Conservation (phyloP, 2,113 vertebrate genomes). For the Columba livia region DNA sequence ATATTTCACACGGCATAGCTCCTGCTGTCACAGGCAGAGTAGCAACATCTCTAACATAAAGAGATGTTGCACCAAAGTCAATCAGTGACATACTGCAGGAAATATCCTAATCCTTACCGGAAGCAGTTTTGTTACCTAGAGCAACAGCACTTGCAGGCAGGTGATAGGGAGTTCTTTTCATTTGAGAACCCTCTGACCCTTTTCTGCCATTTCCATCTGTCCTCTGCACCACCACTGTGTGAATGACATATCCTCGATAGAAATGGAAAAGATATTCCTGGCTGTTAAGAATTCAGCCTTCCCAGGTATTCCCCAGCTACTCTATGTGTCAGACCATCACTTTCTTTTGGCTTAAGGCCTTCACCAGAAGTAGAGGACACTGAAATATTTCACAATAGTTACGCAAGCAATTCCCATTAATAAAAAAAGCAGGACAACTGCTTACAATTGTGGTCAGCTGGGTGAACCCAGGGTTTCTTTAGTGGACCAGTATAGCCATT, state of each 20-base stretch:
- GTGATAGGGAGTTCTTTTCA: background rate
- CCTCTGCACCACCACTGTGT: accelerated
- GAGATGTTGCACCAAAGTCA: background rate
- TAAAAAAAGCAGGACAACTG: background rate
- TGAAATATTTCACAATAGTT: background rate
- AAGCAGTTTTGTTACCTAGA: background rate
- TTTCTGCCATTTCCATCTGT: background rate
- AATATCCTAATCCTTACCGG: background rate
- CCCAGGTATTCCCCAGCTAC: background rate
- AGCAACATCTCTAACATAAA: background rate
- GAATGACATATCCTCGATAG: background rate
- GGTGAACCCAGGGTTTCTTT: background rate
- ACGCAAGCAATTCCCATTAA: background rate
- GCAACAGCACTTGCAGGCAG: background rate
- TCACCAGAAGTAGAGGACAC: background rate
- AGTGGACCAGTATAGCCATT: background rate
- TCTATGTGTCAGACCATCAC: background rate
- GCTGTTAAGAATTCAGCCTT: background rate
- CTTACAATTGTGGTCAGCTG: background rate
- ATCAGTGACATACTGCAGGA: background rate
- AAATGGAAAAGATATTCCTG: background rate
- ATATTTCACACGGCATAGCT: background rate
- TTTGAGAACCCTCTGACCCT: background rate
- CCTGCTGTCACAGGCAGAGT: background rate
- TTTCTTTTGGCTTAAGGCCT: background rate